Evolutionary conservation across 2,113 vertebrate genomes (phyloP).

Genomic region (Gymnorhina tibicen): DNA sequence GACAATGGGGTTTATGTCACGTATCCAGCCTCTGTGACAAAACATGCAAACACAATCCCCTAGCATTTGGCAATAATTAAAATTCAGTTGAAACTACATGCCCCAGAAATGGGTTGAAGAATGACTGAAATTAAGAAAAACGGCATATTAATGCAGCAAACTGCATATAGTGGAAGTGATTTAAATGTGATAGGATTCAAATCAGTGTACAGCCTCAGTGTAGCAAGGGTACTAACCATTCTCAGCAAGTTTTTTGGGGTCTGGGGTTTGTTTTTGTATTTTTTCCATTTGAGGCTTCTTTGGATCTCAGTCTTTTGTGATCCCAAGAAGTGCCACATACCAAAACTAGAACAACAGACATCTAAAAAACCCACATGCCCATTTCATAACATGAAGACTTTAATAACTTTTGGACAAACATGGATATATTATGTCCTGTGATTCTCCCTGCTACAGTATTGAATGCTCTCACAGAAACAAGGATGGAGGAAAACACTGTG

Average conservation of each 20-base stretch:
- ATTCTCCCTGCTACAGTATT: not conserved
- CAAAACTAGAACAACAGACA: not conserved
- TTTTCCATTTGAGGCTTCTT: not conserved
- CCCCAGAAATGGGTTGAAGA: not conserved
- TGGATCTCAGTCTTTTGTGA: not conserved
- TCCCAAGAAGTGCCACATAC: not conserved
- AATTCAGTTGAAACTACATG: not conserved
- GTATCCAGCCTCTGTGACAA: not conserved
- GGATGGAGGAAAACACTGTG: not conserved
- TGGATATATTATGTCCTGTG: not conserved
- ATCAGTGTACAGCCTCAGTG: not conserved
- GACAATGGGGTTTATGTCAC: not conserved
- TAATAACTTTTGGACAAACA: not conserved
- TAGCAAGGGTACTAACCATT: not conserved
- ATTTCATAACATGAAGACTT: not conserved
- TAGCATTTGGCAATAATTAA: not conserved
- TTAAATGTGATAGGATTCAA: not conserved
- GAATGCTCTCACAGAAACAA: not conserved
- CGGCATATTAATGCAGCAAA: not conserved
- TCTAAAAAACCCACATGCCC: not conserved
- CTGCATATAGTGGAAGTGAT: not conserved
- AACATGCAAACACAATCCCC: not conserved
- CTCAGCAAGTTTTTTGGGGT: not conserved
- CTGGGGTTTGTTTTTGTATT: not conserved
- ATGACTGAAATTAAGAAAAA: not conserved